These are phyloP conservation scores for Carlito syrichta DNA, from an alignment of 2,113 vertebrate species.

Conservation along the genomic window DNA sequence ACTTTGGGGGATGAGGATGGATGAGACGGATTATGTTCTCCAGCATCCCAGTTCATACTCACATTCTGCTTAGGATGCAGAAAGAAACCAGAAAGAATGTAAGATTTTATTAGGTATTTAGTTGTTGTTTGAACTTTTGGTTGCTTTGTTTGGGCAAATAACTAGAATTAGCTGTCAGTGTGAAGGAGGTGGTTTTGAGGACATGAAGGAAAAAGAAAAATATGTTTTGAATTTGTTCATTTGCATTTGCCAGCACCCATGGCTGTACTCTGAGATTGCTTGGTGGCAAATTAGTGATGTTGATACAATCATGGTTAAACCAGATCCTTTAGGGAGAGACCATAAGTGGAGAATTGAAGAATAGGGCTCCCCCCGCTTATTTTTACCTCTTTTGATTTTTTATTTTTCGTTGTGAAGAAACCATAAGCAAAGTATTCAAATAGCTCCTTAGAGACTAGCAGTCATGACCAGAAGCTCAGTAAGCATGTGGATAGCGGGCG, in stretches of 20 bases:
- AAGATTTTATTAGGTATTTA: background rate
- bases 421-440: constrained; percentile 3
- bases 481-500: background rate
- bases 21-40: background rate
- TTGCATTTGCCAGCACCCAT: background rate
- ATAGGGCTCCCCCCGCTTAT: background rate
- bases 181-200: background rate
- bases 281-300: background rate
- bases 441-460: background rate
- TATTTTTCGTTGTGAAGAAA: background rate
- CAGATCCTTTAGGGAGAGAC: background rate
- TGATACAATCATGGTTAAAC: background rate
- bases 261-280: background rate
- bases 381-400: background rate
- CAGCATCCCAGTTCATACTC: background rate
- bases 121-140: background rate
- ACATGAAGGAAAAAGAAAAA: background rate
- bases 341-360: background rate
- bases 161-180: background rate
- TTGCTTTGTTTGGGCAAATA: background rate
- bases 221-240: background rate
- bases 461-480: background rate
- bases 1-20: background rate
- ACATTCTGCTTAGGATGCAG: background rate
- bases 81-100: background rate